Evolutionary conservation across 2,797 vertebrate species (phyloP), one percentile per base, ranked within the genome.

Genomic region (Tokudaia tokunoshimensis): DNA sequence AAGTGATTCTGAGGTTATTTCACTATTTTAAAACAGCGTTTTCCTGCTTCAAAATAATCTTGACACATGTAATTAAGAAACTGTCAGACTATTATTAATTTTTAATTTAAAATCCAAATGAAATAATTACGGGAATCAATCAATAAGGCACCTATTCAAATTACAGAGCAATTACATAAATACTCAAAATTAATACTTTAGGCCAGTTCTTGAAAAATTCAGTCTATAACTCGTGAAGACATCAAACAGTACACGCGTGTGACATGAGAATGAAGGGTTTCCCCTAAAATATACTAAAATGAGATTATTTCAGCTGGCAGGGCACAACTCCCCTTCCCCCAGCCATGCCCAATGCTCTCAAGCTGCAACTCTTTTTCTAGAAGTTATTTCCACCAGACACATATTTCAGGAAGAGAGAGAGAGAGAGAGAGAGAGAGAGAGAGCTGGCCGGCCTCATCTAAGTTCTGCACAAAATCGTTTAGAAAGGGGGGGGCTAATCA

Each of bases 111-210:
- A 97, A 98, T 97, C 98, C 98, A 98, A 99, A 98, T 98, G 98
- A 99, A 99, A 99, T 98, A 98, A 99, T 99, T 99, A 99, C 88
- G 98, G 97, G 96, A 98, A 99, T 99, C 98, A 98, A 98, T 99
- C 98, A 99, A 98, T 92, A 97, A 98, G 98, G 98, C 98, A 98
- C 98, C 98, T 98, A 98, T 97, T 98, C 98, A 98, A 99, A 98
- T 98, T 98, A 98, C 94, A 98, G 96, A 94, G 97, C 98, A 98
- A 98, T 80, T 97, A 98, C 96, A 98, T 98, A 99, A 99, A 98
- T 98, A 98, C 3, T 97, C 98, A 96, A 98, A 98, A 98, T 97
- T 96, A 98, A 98, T 98, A 98, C 97, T 98, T 98, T 44, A 94
- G 84, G 95, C 87, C 93, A 96, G 82, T 97, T 97, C 93, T 96